Evolutionary conservation across 2,797 vertebrate species (phyloP).

Genomic region (Choloepus didactylus): DNA sequence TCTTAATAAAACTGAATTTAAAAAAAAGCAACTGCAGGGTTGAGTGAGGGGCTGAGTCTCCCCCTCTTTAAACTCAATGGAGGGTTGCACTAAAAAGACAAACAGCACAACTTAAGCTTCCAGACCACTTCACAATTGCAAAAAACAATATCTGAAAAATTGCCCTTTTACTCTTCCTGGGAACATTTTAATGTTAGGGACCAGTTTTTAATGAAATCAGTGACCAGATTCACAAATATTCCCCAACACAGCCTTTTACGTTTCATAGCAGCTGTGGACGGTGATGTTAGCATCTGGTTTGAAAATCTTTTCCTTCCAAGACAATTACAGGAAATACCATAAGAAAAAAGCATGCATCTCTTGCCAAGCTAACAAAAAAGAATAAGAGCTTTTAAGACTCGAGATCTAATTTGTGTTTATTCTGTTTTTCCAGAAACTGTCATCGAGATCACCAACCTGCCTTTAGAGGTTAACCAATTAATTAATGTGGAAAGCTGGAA

Average conservation of each 20-base stretch:
- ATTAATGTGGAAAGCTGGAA: neutral
- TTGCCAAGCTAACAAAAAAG: slow-evolving; percentile 11
- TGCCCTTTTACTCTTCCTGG: neutral
- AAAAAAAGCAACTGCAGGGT: neutral
- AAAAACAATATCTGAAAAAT: neutral
- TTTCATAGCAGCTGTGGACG: neutral
- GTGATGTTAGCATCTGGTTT: neutral
- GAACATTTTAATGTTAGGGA: neutral
- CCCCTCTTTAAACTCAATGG: neutral
- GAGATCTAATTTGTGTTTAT: neutral
- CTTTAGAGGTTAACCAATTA: slow-evolving; percentile 1
- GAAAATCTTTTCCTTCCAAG: neutral
- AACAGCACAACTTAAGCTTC: too few species aligned
- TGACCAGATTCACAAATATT: slow-evolving; percentile 9
- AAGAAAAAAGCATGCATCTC: neutral
- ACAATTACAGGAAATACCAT: neutral
- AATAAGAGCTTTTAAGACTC: neutral
- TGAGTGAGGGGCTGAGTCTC: neutral
- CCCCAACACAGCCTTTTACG: neutral
- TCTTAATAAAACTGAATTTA: too few species aligned
- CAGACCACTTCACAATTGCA: neutral
- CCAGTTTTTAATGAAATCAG: neutral
- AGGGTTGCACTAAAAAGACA: neutral
- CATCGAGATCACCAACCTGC: neutral
- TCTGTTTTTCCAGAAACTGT: neutral